Base-by-base conservation (phyloP, 2,797 vertebrate species). In the Lateolabrax maculatus region DNA sequence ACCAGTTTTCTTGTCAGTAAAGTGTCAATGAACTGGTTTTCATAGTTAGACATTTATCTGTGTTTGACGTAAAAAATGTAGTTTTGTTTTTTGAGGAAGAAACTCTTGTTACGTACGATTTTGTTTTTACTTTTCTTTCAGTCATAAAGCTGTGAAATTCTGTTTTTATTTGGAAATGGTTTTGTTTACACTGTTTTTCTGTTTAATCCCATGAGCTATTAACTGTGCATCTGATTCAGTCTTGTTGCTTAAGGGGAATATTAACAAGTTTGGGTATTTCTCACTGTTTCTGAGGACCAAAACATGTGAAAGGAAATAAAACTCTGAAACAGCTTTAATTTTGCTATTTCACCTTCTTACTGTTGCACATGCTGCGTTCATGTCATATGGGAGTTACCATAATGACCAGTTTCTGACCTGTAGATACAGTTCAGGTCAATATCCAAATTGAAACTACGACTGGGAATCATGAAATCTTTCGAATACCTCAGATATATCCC, bases 91-190 rank as follows among this genome's bases (percentile, higher is more conserved):
- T 21, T 6, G 2, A 41, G n/a, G 27, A 21, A 58, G 27, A 49
- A 48, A 49, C 29, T 65, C 9, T 3, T 8, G 43, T 62, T 71
- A 34, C 41, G 8, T 31, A 31, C 13, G 9, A 27, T 55, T 29
- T 21, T 23, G 13, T 21, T 57, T 37, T 39, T 63, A 15, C 13
- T 36, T 71, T 27, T 34, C 34, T 51, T 29, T 75, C 34, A 7
- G 46, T 64, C 29, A 21, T 49, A 1, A 84, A 77, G 43, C 79
- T 81, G 79, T 81, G 83, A 85, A 74, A 49, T 61, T 53, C 29
- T 3, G 1, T 48, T 37, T 75, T 19, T 60, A 27, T 58, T 44
- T 39, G 53, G 37, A 43, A 49, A 57, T 8, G 9, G 25, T 64
- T 65, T 74, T 82, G 75, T 79, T 19, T 51, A 49, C 6, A 41